Evolutionary conservation across 2,888 invertebrate species (phyloP), one percentile per base, ranked within the genome.

Genomic region (Boloria euphrosyne): DNA sequence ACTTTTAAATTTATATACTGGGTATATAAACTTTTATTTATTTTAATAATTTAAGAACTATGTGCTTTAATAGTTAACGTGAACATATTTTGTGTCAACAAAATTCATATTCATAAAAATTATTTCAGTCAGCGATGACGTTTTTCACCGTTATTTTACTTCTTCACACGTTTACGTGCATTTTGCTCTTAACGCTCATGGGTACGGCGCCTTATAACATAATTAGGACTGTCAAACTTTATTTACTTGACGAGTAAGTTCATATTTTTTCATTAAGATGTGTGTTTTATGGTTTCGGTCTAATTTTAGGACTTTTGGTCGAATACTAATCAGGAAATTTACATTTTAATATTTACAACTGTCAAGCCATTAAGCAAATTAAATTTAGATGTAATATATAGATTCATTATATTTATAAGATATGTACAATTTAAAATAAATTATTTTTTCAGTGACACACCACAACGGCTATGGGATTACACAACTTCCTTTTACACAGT

Each of bases 401-500:
- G 6, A 6, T 5, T 7, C 7, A 31, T 7, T 27, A 27, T 27
- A n/a, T n/a, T n/a, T n/a, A n/a, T n/a, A n/a, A n/a, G n/a, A n/a
- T n/a, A n/a, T n/a, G n/a, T n/a, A n/a, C n/a, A n/a, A n/a, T n/a
- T n/a, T 16, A 4, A 16, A 7, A 27, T 7, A 4, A 22, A 52
- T 38, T 13, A 43, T 18, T 13, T 14, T 63, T 62, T 16, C 72
- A 90, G 90, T 70, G 85, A 84, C 51, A 77, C 80, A 2, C 80
- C 85, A 0, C 82, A 81, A 65, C 79, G 78, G 1, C 75, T 71
- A 10, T 92, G 91, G 91, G 85, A 91, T 72, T 91, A 87, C 72
- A 79, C 82, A 0, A 86, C 88, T 1, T 89, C 91, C 0, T 79
- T 91, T 47, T 90, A 90, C 73, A 67, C 90, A 3, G 78, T 92